Percentiles rank a stretch among this genome's conserved stretches.
phyloP scores from a whole-genome alignment of 2,113 vertebrate genomes.

The Pteropus alecto region DNA sequence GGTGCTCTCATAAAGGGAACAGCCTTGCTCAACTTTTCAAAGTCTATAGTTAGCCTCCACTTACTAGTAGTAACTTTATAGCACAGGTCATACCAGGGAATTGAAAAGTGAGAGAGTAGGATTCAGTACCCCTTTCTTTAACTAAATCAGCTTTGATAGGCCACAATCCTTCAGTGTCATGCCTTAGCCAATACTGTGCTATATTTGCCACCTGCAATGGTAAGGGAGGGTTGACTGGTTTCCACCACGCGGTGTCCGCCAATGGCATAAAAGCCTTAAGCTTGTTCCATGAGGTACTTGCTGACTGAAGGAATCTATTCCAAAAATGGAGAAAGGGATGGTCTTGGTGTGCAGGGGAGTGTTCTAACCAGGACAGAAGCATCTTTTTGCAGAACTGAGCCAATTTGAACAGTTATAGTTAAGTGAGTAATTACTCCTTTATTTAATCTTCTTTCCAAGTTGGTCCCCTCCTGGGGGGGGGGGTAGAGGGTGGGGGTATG shows the following conservation, averaged over 20 bases:
- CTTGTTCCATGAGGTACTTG: not conserved
- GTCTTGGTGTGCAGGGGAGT: not conserved
- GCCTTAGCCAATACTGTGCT: not conserved
- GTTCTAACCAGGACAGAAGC: not conserved
- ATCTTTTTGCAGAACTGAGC: not conserved
- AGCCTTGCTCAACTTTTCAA: not conserved
- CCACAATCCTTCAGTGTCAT: not conserved
- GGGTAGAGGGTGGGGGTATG: not conserved
- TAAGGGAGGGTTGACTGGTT: not conserved
- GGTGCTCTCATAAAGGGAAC: not conserved
- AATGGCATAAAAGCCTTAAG: not conserved
- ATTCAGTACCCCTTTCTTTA: not conserved
- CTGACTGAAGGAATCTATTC: not conserved
- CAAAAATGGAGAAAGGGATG: not conserved
- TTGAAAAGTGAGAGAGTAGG: not conserved
- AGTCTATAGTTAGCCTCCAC: not conserved
- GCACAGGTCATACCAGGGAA: not conserved
- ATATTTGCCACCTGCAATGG: not conserved
- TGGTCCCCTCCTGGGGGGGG: not conserved
- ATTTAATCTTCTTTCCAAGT: not conserved
- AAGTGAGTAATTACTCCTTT: not conserved
- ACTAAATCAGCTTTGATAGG: not conserved
- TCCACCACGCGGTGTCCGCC: not conserved
- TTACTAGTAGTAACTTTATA: not conserved
- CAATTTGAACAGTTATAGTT: not conserved